Evolutionary conservation across 2,888 invertebrate genomes (phyloP).

Genomic region (Nomada ruficornis): DNA sequence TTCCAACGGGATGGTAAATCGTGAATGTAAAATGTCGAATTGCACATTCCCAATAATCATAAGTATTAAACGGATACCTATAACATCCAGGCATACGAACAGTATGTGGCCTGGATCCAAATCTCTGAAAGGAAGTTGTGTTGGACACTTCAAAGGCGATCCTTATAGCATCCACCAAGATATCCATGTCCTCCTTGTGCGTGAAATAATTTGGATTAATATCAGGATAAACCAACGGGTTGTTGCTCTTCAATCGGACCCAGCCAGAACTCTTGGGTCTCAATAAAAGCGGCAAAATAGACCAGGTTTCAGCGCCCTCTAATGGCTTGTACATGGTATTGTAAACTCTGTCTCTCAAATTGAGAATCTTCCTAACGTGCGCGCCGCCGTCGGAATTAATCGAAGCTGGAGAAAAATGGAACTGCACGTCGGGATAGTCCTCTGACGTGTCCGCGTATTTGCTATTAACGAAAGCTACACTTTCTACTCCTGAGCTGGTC

Average conservation of each 20-base stretch:
- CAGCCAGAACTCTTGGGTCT: slow-evolving; percentile 95
- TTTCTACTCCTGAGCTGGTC: slow-evolving; percentile 93
- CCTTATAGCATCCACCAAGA: slow-evolving; percentile 93
- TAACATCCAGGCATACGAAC: slow-evolving; percentile 94
- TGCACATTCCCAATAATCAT: slow-evolving; percentile 95
- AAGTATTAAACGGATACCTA: slow-evolving; percentile 89
- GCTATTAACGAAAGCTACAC: slow-evolving; percentile 94
- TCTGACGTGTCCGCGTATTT: slow-evolving; percentile 92
- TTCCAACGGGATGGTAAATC: slow-evolving; percentile 94
- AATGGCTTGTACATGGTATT: slow-evolving; percentile 94
- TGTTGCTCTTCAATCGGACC: slow-evolving; percentile 91
- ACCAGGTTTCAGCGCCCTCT: slow-evolving; percentile 92
- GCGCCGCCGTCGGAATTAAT: slow-evolving; percentile 93
- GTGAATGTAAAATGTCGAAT: slow-evolving; percentile 92
- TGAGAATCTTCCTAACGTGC: slow-evolving; percentile 91
- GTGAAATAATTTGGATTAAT: slow-evolving; percentile 97
- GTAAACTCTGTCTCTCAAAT: slow-evolving; percentile 91
- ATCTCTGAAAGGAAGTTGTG: slow-evolving; percentile 91
- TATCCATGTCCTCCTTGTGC: slow-evolving; percentile 91
- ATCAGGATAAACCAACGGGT: slow-evolving; percentile 93
- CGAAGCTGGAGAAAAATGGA: slow-evolving; percentile 94
- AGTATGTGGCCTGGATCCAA: slow-evolving; percentile 91
- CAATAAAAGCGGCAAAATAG: slow-evolving; percentile 91
- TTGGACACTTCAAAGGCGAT: slow-evolving; percentile 92
- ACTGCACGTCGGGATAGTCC: slow-evolving; percentile 94